Percentiles rank a stretch among this genome's conserved stretches.
Evolutionary conservation across 1,140 invertebrate genomes (phyloP).

Genomic region (Hestina assimilis): DNA sequence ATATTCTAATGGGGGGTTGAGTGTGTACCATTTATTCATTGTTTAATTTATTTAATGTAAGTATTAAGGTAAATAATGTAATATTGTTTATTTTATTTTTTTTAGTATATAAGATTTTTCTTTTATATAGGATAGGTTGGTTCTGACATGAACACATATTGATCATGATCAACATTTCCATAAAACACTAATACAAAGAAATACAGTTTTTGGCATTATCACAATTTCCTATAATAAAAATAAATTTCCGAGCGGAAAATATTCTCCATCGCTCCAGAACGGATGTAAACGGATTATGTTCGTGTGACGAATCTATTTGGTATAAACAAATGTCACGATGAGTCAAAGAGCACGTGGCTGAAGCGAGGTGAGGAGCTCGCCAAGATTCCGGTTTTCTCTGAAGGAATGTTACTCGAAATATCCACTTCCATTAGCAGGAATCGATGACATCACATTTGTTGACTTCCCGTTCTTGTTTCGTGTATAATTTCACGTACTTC

Average conservation of each 20-base stretch:
- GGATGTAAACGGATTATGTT: slow-evolving; percentile 6
- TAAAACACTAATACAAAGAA: no score
- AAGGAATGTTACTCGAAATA: slow-evolving; percentile 49
- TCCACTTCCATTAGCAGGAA: slow-evolving; percentile 35
- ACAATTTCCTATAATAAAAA: neutral
- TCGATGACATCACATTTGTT: slow-evolving; percentile 37
- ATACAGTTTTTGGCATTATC: no score
- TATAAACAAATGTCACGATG: slow-evolving; percentile 26
- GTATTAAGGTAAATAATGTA: no score
- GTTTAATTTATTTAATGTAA: no score
- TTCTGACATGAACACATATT: no score
- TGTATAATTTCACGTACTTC: slow-evolving; percentile 18
- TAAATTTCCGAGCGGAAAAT: slow-evolving; percentile 5
- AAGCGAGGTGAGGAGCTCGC: slow-evolving; percentile 31
- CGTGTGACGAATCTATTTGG: slow-evolving; percentile 11
- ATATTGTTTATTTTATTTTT: no score
- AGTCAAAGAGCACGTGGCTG: slow-evolving; percentile 41
- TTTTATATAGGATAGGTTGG: no score
- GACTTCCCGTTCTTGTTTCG: slow-evolving; percentile 30
- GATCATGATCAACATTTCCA: no score
- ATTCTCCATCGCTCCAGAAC: slow-evolving; percentile 8
- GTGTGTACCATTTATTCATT: no score
- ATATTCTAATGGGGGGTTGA: no score
- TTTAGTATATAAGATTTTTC: no score
- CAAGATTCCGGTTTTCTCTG: slow-evolving; percentile 59